Conservation (phyloP, 2,797 vertebrate genomes). For the Myiotriccus ornatus region DNA sequence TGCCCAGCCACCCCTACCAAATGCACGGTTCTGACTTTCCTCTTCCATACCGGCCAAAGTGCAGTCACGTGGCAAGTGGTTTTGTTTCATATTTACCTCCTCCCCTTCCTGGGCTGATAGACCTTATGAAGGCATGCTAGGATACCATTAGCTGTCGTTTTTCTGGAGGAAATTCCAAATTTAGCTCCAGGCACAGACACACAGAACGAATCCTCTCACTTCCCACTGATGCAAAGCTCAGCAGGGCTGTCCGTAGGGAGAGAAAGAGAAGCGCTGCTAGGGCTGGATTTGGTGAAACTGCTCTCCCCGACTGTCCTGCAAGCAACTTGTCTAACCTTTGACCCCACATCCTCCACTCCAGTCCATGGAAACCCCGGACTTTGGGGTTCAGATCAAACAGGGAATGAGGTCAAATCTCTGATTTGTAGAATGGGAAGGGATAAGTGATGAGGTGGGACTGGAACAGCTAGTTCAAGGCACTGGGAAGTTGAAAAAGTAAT, state of each 20-base stretch:
- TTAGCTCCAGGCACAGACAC: neutral
- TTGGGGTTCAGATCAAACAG: neutral
- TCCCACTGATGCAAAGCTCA: neutral
- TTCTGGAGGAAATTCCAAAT: neutral
- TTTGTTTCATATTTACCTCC: neutral
- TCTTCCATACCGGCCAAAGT: neutral
- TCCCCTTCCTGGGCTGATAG: neutral
- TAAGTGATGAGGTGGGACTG: neutral
- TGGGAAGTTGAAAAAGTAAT: neutral
- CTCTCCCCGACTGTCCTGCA: neutral
- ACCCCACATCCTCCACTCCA: neutral
- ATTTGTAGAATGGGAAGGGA: neutral
- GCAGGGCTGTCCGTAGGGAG: neutral
- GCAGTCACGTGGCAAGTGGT: fast-evolving
- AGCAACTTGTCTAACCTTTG: neutral
- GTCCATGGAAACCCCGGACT: neutral
- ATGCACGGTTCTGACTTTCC: neutral
- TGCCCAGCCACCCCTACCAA: neutral
- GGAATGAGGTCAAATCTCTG: neutral
- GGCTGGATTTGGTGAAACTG: neutral
- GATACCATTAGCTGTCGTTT: neutral
- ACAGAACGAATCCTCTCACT: neutral
- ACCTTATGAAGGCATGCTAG: neutral
- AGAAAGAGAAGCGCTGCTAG: neutral
- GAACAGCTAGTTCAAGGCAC: neutral